A percentile compares a stretch with the other conserved stretches of the same genome.
Evolutionary conservation across 2,113 vertebrate species (phyloP).

Genomic region (Emydocephalus ijimae): DNA sequence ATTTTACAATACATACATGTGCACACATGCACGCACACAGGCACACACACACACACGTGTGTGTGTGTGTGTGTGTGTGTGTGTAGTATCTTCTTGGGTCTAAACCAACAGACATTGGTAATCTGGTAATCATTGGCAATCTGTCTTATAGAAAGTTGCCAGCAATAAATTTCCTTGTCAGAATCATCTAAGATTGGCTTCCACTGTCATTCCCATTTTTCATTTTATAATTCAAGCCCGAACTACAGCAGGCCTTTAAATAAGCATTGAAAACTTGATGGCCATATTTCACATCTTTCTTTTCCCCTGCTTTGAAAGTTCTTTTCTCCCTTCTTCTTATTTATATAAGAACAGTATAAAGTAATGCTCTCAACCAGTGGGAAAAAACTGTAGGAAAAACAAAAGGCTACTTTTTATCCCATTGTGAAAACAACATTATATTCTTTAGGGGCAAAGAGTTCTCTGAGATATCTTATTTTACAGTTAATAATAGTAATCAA

Average conservation of each 20-base stretch:
- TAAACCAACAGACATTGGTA: slow-evolving; percentile 16
- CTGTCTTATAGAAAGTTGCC: slow-evolving; percentile 39
- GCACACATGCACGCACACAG: no score
- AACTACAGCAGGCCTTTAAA: slow-evolving; percentile 40
- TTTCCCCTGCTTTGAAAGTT: slow-evolving; percentile 11
- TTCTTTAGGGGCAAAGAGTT: background rate
- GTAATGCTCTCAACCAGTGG: slow-evolving; percentile 30
- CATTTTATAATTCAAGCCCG: slow-evolving; percentile 24
- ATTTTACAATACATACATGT: slow-evolving; percentile 33
- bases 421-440: background rate
- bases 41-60: no score
- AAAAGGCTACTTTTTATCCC: background rate
- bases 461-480: background rate
- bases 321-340: background rate
- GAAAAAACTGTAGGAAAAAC: background rate
- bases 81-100: slow-evolving; percentile 24
- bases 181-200: slow-evolving; percentile 40
- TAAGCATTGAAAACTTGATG: slow-evolving; percentile 37
- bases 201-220: slow-evolving; percentile 46
- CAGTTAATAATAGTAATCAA: background rate
- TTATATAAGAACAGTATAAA: slow-evolving; percentile 46
- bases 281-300: slow-evolving; percentile 39
- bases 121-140: background rate
- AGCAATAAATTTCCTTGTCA: slow-evolving; percentile 56
- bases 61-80: no score